Base-by-base conservation (phyloP, 2,113 vertebrate species). In the Shinisaurus crocodilurus region DNA sequence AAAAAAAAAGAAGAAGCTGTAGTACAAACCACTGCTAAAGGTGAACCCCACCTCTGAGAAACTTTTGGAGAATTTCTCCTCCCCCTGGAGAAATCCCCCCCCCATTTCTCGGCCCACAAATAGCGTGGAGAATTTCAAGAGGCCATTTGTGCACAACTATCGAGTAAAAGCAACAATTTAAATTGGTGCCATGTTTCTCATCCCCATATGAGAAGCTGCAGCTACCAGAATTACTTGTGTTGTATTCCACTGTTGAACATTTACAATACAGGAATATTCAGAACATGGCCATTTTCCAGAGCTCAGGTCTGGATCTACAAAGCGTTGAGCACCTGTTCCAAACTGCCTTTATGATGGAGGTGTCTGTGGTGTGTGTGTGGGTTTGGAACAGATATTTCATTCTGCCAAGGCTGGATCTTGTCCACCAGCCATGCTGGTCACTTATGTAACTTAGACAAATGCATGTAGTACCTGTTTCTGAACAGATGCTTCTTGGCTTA, bases 401-500 rank as follows among this genome's bases (percentile, higher is more conserved):
- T 25, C 27, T 25, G n/a, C 50, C 9, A 37, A 82, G 65, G 50
- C 15, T 89, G 10, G 57, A 8, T 34, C 88, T 67, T 69, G 3
- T 34, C 63, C 32, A 81, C 72, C 48, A 32, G 34, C 88, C 72
- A 1, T 37, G 34, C 69, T 18, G 0, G 5, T 32, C 1, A 5
- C 67, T 94, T 93, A 90, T 84, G 37, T 54, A 93, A 3, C 60
- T 12, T 8, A 67, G 6, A 37, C 32, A 40, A 0, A 37, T 13
- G n/a, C 2, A 67, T 32, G 37, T 85, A 82, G 85, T 96, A 98
- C 98, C 98, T 97, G 97, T 48, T 93, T 89, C 63, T 93, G 96
- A 77, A 86, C 85, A 1, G 93, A 91, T 37, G 96, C 98, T 88
- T 97, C 95, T 88, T 97, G 97, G 54, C 96, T 95, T 65, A 99